A percentile compares a stretch with the other conserved stretches of the same genome.
These are phyloP conservation scores for Euphonia xanthogaster DNA, from an alignment of 2,797 vertebrate genomes.

Conservation along the genomic window DNA sequence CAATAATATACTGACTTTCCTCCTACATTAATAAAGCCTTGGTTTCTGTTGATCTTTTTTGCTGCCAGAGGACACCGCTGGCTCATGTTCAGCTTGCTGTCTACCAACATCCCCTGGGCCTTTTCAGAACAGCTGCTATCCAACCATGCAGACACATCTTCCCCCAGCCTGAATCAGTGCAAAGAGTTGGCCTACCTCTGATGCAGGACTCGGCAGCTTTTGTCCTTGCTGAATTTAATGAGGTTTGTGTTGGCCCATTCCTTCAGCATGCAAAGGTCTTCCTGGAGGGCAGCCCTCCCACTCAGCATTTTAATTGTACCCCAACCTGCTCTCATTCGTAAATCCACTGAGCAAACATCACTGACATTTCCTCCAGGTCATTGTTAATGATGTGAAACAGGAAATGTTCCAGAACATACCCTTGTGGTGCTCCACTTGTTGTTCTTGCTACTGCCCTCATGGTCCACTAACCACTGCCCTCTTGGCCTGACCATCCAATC, in stretches of 20 bases:
- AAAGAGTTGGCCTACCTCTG: background rate
- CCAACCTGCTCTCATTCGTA: background rate
- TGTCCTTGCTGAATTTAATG: background rate
- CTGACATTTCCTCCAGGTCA: background rate
- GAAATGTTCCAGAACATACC: background rate
- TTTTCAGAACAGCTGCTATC: background rate
- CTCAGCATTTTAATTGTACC: background rate
- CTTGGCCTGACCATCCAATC: background rate
- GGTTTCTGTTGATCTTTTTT: background rate
- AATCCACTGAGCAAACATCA: background rate
- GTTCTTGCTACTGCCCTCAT: background rate
- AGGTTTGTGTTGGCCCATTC: background rate
- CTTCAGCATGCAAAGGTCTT: background rate
- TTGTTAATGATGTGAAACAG: background rate
- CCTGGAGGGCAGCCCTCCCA: background rate
- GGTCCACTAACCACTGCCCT: background rate
- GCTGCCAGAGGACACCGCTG: background rate
- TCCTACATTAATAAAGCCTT: background rate
- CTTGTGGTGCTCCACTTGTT: background rate
- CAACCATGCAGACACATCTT: background rate
- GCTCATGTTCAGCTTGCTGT: background rate
- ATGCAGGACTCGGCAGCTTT: fast-evolving
- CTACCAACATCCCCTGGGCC: background rate
- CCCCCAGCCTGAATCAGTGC: background rate
- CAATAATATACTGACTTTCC: background rate